Evolutionary conservation across 1,140 invertebrate genomes (phyloP).

Genomic region (Saccostrea glomerata): DNA sequence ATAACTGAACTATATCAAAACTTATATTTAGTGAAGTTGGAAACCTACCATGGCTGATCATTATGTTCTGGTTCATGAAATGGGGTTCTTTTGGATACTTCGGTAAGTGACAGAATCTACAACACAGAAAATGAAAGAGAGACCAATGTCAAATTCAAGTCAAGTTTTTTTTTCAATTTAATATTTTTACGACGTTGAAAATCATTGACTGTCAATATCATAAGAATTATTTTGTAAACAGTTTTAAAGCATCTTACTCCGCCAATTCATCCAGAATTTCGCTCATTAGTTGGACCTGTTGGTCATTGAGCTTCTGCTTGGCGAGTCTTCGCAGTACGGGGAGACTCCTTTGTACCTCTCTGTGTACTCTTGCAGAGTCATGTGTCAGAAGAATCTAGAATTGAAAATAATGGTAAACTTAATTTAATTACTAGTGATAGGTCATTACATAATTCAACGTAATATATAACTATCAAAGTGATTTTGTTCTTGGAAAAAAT

Average conservation of each 20-base stretch:
- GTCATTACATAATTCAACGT: no score
- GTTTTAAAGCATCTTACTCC: slow-evolving; percentile 65
- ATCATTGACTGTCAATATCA: no score
- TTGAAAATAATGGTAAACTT: not conserved
- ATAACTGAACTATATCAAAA: no score
- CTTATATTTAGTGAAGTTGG: not conserved
- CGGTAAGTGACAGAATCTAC: slow-evolving; percentile 74
- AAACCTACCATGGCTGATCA: slow-evolving; percentile 76
- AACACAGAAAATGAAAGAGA: slow-evolving; percentile 32
- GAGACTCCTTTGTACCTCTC: slow-evolving; percentile 73
- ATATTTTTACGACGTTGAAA: no score
- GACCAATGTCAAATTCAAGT: not conserved
- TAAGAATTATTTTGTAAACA: no score
- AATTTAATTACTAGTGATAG: no score
- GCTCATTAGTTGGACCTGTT: slow-evolving; percentile 74
- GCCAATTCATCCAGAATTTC: slow-evolving; percentile 76
- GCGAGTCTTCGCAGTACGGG: slow-evolving; percentile 73
- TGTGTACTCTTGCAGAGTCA: slow-evolving; percentile 73
- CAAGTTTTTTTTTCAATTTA: no score
- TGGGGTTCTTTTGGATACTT: slow-evolving; percentile 75
- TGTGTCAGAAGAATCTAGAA: slow-evolving; percentile 72
- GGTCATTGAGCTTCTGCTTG: slow-evolving; percentile 75
- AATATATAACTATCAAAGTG: no score
- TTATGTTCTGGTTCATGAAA: slow-evolving; percentile 78
- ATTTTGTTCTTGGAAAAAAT: no score